Evolutionary conservation across 92 coral and sea anemone genomes (phyloP).

Genomic region (Actinostola sp.): DNA sequence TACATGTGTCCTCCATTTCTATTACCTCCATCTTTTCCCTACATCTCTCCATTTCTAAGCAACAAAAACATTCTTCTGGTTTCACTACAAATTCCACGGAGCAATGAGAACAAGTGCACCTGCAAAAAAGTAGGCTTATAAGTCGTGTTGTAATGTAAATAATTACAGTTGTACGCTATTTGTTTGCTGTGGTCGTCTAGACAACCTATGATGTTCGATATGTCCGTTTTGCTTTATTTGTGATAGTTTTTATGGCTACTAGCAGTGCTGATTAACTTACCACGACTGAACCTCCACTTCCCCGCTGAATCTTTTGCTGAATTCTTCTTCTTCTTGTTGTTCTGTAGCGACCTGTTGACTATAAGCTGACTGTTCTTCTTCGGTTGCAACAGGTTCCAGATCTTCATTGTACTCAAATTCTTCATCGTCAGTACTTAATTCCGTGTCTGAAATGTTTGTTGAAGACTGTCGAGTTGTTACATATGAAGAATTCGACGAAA

Average conservation of each 20-base stretch:
- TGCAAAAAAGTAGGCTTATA: conserved; percentile 3
- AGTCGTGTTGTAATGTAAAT: too few relatives aligned
- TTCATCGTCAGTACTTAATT: too few relatives aligned
- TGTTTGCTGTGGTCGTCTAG: too few relatives aligned
- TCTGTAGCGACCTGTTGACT: background rate
- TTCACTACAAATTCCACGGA: conserved; percentile 41
- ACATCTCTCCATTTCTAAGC: conserved; percentile 30
- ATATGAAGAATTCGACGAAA: too few relatives aligned
- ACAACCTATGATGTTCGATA: background rate
- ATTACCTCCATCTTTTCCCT: conserved; percentile 37
- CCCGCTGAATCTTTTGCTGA: background rate
- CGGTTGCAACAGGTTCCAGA: conserved; percentile 10
- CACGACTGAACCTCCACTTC: background rate
- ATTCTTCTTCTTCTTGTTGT: background rate
- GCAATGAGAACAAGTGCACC: conserved; percentile 50
- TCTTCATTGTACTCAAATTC: too few relatives aligned
- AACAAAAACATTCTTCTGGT: conserved; percentile 38
- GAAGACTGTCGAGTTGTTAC: too few relatives aligned
- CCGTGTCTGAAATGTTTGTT: too few relatives aligned
- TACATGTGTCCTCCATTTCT: conserved; percentile 19
- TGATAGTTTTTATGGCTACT: too few relatives aligned
- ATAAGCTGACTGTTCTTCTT: background rate
- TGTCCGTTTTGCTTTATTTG: background rate
- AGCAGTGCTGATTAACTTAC: background rate
- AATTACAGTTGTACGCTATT: too few relatives aligned